Conservation (phyloP, 2,797 vertebrate species). For the Darevskia nairensis region DNA sequence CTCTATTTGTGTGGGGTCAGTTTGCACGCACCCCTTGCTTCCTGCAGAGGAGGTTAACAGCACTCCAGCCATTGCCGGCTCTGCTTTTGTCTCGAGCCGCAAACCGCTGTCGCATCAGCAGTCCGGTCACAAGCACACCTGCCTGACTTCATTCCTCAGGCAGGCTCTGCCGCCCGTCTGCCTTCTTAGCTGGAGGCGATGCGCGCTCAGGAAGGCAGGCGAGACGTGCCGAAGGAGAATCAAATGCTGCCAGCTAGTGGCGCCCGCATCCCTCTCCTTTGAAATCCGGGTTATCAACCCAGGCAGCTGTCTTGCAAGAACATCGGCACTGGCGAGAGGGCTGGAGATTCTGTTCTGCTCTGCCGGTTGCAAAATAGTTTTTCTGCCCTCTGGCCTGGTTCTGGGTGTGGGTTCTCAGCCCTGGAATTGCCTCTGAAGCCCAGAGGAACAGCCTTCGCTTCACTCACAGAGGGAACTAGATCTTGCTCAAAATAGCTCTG, state of each 20-base stretch:
- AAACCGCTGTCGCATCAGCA: accelerated
- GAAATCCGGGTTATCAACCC: not conserved
- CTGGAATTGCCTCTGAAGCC: not conserved
- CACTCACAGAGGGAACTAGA: not conserved
- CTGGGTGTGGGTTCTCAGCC: not conserved
- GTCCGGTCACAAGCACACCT: not conserved
- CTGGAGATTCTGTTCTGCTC: not conserved
- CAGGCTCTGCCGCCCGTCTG: not conserved
- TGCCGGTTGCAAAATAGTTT: not conserved
- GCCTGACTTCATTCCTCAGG: not conserved
- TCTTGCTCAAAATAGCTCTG: not conserved
- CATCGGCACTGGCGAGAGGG: not conserved
- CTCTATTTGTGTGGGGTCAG: no score
- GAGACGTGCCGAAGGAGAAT: not conserved
- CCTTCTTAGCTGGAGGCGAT: not conserved
- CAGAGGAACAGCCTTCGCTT: not conserved
- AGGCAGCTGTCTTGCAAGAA: not conserved
- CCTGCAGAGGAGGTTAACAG: accelerated
- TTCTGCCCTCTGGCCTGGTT: no score
- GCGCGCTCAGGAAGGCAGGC: not conserved
- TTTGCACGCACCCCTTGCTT: not conserved
- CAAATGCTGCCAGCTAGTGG: not conserved
- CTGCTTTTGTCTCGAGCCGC: not conserved
- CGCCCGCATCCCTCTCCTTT: not conserved
- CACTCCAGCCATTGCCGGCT: accelerated